Evolutionary conservation across 2,888 invertebrate genomes (phyloP), one percentile per base, ranked within the genome.

Genomic region (Trichogramma dendrolimi): DNA sequence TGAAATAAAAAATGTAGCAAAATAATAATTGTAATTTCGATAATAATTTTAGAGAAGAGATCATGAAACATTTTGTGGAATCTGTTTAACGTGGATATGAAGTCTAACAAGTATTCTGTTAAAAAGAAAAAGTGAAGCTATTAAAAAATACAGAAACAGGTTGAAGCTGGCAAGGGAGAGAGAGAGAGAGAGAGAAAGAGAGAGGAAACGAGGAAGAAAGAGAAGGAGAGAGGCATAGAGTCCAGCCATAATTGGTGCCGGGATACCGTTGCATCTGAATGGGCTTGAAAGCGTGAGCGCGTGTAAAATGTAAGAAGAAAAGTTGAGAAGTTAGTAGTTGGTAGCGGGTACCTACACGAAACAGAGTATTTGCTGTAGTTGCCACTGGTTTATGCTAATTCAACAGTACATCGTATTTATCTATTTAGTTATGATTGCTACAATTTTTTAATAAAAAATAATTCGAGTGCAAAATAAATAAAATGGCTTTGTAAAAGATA

Each of bases 261-360:
- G 74, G 75, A 79, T 82, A 82, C 82, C 82, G 82, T 82, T 82
- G 80, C 75, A 80, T 78, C 77, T 74, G 76, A 77, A 79, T 78
- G 80, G 77, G 27, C 27, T 27, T 46, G 10, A 8, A 46, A 8
- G n/a, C 46, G n/a, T n/a, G 46, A 8, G n/a, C 46, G n/a, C 46
- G 46, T n/a, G n/a, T n/a, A 46, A 46, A 46, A 46, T 46, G n/a
- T 46, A 8, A 46, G 10, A 46, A 8, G n/a, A 8, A 46, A 46
- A 46, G 8, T 10, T n/a, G n/a, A 46, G n/a, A 8, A 46, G n/a
- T 10, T 46, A 46, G 8, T 46, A 10, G 46, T 46, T 46, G 10
- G n/a, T 27, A 27, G 27, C 27, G 27, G 27, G 27, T 27, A 2
- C 27, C 27, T 27, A 27, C 2, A 27, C 27, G 27, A 27, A 27